These are phyloP conservation scores for Julus scandinavius DNA, from an alignment of 2,888 invertebrate genomes.

Conservation along the genomic window DNA sequence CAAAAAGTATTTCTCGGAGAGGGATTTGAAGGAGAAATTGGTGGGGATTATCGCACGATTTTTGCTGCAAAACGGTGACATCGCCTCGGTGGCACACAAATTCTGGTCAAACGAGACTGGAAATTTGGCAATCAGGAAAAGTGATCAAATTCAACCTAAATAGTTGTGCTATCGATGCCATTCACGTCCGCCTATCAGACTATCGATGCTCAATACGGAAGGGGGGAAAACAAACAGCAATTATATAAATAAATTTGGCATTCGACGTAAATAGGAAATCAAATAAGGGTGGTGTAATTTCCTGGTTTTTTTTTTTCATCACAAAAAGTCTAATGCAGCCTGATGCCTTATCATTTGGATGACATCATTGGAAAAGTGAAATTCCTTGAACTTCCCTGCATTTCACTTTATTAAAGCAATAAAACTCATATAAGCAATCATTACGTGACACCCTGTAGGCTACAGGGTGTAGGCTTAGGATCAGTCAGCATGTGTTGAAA, in stretches of 20 bases:
- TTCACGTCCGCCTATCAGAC: not conserved
- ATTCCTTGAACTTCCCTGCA: slow-evolving; percentile 17
- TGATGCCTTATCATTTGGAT: not conserved
- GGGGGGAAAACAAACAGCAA: not conserved
- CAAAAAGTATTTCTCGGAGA: slow-evolving; percentile 9
- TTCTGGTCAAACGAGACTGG: slow-evolving; percentile 40
- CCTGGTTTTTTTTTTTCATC: not conserved
- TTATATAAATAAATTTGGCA: slow-evolving; percentile 41
- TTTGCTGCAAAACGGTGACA: slow-evolving; percentile 20
- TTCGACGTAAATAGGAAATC: slow-evolving; percentile 43
- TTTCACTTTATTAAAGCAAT: not conserved
- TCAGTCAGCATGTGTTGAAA: no score
- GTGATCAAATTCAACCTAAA: slow-evolving; percentile 46
- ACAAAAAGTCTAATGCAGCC: not conserved
- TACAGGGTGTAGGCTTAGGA: no score
- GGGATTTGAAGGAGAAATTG: slow-evolving; percentile 34
- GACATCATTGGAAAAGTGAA: not conserved
- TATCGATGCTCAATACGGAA: slow-evolving; percentile 12
- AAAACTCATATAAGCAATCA: not conserved
- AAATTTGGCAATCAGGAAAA: slow-evolving; percentile 33
- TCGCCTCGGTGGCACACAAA: slow-evolving; percentile 37
- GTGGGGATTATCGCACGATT: slow-evolving; percentile 18
- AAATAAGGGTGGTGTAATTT: not conserved
- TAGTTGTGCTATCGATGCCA: slow-evolving; percentile 24
- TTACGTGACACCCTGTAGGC: not conserved